Evolutionary conservation across 2,797 vertebrate species (phyloP), one percentile per base, ranked within the genome.

Genomic region (Crax fasciolata): DNA sequence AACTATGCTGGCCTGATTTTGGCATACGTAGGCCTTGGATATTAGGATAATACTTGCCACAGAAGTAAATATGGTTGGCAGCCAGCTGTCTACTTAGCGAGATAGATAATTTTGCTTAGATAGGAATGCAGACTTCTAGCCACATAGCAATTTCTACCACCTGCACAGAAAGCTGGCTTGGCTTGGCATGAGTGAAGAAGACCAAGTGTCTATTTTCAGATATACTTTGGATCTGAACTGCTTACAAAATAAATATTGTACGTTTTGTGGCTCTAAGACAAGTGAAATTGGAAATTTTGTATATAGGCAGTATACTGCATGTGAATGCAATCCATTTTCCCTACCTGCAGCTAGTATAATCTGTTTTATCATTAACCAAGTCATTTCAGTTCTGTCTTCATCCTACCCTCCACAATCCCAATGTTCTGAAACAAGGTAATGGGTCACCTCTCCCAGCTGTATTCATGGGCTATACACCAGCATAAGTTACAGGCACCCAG

Each of bases 41-140:
- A 94, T 32, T 87, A 82, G 82, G 83, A 6, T 93, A 95, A 54
- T 74, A 94, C 14, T 95, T 93, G 87, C 57, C 65, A 93, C 52
- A 68, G 74, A 93, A 80, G 77, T 89, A 27, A 71, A n/a, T 78
- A 68, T 39, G 84, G 25, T 89, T 0, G 0, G 61, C 62, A 94
- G 77, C n/a, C 77, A 93, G 77, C 38, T 77, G 48, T 58, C 65
- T 95, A 87, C 57, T 92, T 87, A 89, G 70, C 87, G 28, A 63
- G 39, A 43, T 86, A 95, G 83, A 84, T 91, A 67, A 19, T 84
- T 94, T 94, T 95, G 74, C 72, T 57, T 94, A 87, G 46, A 54
- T 87, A 87, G 57, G 79, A 82, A 93, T 59, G 61, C 61, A 81
- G 71, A 82, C 32, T 66, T 92, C 21, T 76, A 93, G 41, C 71